These are phyloP conservation scores for Diaperis boleti DNA, from an alignment of 2,888 invertebrate genomes.

Conservation along the genomic window DNA sequence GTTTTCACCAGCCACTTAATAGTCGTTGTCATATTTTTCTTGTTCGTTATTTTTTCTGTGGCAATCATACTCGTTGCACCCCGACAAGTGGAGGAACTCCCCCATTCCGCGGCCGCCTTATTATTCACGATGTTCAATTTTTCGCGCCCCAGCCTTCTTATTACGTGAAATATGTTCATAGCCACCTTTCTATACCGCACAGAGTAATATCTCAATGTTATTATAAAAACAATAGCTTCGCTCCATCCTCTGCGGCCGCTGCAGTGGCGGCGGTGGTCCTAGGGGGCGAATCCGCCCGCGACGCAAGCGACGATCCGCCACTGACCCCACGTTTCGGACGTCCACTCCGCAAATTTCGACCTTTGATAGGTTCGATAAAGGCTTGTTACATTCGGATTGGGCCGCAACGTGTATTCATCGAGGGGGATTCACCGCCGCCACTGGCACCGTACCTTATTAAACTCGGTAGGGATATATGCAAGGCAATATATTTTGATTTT, in stretches of 20 bases:
- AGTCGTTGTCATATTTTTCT: too few species aligned
- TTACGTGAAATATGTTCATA: slow-evolving; percentile 65
- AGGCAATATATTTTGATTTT: slow-evolving; percentile 66
- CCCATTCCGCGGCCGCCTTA: slow-evolving; percentile 57
- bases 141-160: slow-evolving; percentile 56
- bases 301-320: neutral
- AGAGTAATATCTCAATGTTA: slow-evolving; percentile 65
- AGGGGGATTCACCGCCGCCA: slow-evolving; percentile 45
- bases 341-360: neutral
- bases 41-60: neutral
- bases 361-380: neutral
- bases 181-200: slow-evolving; percentile 65
- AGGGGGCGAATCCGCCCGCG: too few species aligned
- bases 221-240: slow-evolving; percentile 64
- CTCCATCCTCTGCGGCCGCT: slow-evolving; percentile 49
- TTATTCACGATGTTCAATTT: slow-evolving; percentile 62
- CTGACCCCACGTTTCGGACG: too few species aligned
- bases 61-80: too few species aligned
- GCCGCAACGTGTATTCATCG: slow-evolving; percentile 3
- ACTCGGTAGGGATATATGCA: slow-evolving; percentile 62
- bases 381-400: neutral
- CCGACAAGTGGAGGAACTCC: neutral
- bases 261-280: slow-evolving; percentile 51
- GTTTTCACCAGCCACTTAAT: too few species aligned
- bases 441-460: slow-evolving; percentile 57